Base-by-base conservation (phyloP, 1,140 invertebrate species). In the Philotrypesis tridentata region DNA sequence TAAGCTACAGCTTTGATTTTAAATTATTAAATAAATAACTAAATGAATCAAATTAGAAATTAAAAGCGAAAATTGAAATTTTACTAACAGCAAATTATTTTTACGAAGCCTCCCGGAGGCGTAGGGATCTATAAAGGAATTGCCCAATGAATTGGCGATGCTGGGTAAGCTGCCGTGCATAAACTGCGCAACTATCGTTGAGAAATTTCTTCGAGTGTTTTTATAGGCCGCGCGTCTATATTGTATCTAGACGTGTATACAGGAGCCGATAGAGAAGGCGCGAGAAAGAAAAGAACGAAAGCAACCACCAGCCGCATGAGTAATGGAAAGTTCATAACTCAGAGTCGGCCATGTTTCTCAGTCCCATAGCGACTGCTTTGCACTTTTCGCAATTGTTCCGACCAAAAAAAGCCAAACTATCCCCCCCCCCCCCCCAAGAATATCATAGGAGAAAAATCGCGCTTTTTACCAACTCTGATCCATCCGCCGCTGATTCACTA, bases 281-380 rank as follows among this genome's bases (percentile, higher is more conserved):
- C 17, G 48, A 55, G 48, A 55, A 17, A 17, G 48, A 55, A 55
- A 55, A 55, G 48, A 55, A 74, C 25, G 37, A 29, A 60, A 74
- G 43, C 27, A 74, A 74, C 29, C 14, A 60, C 33, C 17, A 9
- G 55, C 60, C 60, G 48, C 48, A 67, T 25, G 33, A 67, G 63
- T 67, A 77, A 75, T 75, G 60, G 31, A 63, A 76, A 77, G 75
- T 65, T 43, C 60, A 77, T 43, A 33, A 67, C 21, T 68, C 33
- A 77, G 65, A 55, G n/a, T n/a, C 23, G 31, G 11, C 2, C n/a
- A 25, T 63, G 40, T 29, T 65, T 68, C 14, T 17, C 37, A 17
- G n/a, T n/a, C n/a, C n/a, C n/a, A n/a, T n/a, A n/a, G 2, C 5
- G n/a, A 25, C 55, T 29, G 55, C 33, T 68, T 75, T 63, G 29